phyloP scores from a whole-genome alignment of 2,888 invertebrate species.

The Chrysodeixis includens region DNA sequence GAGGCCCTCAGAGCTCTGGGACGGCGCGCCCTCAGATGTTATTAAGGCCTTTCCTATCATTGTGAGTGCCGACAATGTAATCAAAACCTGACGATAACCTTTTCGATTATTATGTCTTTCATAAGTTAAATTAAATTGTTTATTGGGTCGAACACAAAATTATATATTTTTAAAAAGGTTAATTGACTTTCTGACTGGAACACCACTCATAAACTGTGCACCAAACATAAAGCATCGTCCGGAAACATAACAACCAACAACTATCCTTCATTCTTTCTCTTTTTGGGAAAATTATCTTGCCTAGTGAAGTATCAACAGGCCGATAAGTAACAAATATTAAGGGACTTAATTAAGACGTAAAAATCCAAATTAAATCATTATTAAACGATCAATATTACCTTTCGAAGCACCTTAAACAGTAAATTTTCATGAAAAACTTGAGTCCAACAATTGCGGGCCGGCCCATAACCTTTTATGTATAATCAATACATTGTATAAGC shows the following conservation, averaged over 20 bases:
- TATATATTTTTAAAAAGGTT: no score
- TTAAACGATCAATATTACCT: neutral
- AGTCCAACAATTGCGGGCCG: neutral
- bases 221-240: no score
- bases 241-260: no score
- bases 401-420: neutral
- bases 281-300: no score
- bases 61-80: conserved; percentile 1
- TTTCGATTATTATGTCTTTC: no score
- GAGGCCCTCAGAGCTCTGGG: neutral
- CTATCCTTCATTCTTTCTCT: no score
- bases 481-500: neutral
- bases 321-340: no score
- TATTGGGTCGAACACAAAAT: no score
- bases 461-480: conserved; percentile 4
- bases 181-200: no score
- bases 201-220: no score
- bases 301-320: no score
- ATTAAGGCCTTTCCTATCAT: neutral
- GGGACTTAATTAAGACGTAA: neutral
- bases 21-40: neutral
- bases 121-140: no score
- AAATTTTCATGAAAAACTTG: neutral
- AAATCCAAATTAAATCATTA: neutral
- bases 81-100: neutral